Base-by-base conservation (phyloP, 1,140 invertebrate genomes). In the Trichomalopsis sarcophagae region DNA sequence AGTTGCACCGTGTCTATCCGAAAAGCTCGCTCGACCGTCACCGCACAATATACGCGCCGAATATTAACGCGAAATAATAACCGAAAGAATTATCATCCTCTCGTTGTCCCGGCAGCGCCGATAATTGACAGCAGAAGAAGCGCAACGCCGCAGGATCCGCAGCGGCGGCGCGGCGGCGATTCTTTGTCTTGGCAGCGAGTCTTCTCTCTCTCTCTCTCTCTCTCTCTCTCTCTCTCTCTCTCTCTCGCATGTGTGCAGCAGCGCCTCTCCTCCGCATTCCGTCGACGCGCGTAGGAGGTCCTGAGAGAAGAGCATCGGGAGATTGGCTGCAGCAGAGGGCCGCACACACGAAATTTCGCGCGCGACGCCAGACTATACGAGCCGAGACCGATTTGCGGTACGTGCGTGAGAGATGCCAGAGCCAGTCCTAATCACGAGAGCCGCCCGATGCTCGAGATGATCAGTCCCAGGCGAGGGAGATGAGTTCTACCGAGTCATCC, bases 321-420 rank as follows among this genome's bases (percentile, higher is more conserved):
- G 73, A 36, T 27, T 33, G 36, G 73, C 17, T 21, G 30, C 5
- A 5, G 30, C 9, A 17, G 14, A 36, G 36, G 30, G 75, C 75
- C 83, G 82, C 47, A 62, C 76, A 71, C 83, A 69, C 84, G 79
- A 81, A 85, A 85, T 85, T 85, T 81, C 78, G 71, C 84, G 84
- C 84, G 82, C 50, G 62, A 73, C 73, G 50, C 81, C 81, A 73
- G 79, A 71, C 66, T 62, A 62, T n/a, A 62, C 17, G 36, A 62
- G 78, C 79, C 79, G 68, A 81, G 79, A 81, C 79, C 81, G 81
- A 76, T 76, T 82, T 76, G 81, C 81, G 55, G 50, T 82, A 82
- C 81, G 81, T 76, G 81, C 73, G 81, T 74, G 44, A 47, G 44
- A 62, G 68, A 23, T 62, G 55, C 55, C 14, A 17, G 55, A 44